Evolutionary conservation across 30 jellyfish, hydroid and myxozoan genomes (phyloP), one percentile per base, ranked within the genome.

Genomic region (Turritopsis rubra): DNA sequence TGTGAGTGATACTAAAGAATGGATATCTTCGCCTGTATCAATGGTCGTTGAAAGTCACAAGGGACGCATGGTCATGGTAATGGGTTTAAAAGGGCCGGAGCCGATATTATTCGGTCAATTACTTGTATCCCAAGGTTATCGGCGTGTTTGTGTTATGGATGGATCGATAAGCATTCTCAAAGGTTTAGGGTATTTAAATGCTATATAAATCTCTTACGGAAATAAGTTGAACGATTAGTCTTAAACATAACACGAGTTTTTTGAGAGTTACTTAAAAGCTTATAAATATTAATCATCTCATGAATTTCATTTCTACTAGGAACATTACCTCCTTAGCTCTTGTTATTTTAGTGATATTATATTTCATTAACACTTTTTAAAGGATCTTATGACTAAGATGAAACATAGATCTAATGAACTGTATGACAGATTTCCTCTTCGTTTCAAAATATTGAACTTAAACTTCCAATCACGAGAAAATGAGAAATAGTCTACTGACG

Each of bases 101-200:
- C 86, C 95, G 25, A 94, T 82, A 7, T 18, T 25, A 94, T 89
- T 94, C 75, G 99, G 95, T 41, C 96, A 86, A 29, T 28, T 85
- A 20, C 93, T 94, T 18, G 99, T 94, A 20, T 89, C 90, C 1
- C 92, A 80, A 25, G 96, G 96, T 53, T 94, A 73, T 65, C 82
- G 97, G 53, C 90, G 99, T 26, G 99, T 94, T 72, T 89, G 96
- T 53, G 97, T 94, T 8, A 94, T 94, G 99, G 99, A 90, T 79
- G 99, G 97, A 8, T 89, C 99, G 13, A 89, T 85, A 20, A 83
- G 75, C 31, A 81, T 85, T 54, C 76, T 94, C 73, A 89, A 85
- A 76, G 81, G 77, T 16, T 83, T 89, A 74, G 99, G 99, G 22
- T 94, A 91, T 66, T 88, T 91, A 74, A 66, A 54, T 72, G 52